Percentiles rank a stretch among this genome's conserved stretches.
These are phyloP conservation scores for Glareola pratincola DNA, from an alignment of 2,113 vertebrate species.

Conservation along the genomic window DNA sequence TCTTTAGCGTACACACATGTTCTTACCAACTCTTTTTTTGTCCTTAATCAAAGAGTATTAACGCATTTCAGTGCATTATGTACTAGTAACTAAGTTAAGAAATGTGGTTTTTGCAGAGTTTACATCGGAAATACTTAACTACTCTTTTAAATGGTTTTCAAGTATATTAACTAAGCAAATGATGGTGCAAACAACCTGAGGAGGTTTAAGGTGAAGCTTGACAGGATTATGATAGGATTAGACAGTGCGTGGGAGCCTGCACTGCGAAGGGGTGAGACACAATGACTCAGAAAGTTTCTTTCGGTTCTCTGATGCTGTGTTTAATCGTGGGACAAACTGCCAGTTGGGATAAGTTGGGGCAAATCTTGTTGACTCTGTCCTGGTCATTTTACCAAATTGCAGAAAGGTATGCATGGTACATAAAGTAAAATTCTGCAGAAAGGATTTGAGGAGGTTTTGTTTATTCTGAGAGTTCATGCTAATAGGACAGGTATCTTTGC, in stretches of 20 bases:
- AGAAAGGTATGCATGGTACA: neutral
- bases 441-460: neutral
- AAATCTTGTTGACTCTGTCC: neutral
- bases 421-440: neutral
- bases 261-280: neutral
- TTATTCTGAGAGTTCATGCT: neutral
- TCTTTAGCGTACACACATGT: neutral
- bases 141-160: neutral
- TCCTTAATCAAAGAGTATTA: neutral
- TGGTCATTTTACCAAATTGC: neutral
- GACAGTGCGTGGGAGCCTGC: neutral
- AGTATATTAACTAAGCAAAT: neutral
- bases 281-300: neutral
- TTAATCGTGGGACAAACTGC: neutral
- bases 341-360: neutral
- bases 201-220: neutral
- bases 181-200: neutral
- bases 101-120: rapidly evolving
- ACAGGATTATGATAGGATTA: neutral
- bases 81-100: neutral
- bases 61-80: neutral
- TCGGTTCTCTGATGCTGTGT: neutral
- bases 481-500: neutral
- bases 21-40: neutral
- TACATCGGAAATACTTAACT: neutral